Percentiles rank a stretch among this genome's conserved stretches.
Evolutionary conservation across 2,888 invertebrate genomes (phyloP).

Genomic region (Doris montereyensis): DNA sequence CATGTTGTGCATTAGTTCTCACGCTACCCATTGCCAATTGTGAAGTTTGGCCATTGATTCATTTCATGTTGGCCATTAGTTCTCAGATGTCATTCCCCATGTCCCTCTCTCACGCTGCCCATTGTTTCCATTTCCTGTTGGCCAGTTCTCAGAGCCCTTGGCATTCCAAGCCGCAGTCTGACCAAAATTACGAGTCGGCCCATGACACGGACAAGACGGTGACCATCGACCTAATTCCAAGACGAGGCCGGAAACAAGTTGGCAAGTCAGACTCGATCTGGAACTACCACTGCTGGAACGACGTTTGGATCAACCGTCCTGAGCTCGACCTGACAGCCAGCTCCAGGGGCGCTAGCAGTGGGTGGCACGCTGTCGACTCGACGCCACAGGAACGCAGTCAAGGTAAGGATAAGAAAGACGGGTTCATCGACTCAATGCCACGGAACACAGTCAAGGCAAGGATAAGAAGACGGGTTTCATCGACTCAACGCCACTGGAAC

Average conservation of each 20-base stretch:
- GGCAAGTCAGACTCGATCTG: conserved; percentile 21
- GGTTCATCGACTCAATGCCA: no score
- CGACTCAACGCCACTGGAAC: no score
- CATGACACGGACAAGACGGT: conserved; percentile 59
- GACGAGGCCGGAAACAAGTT: not conserved
- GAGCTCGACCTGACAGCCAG: conserved; percentile 28
- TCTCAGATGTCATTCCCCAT: no score
- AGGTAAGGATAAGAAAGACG: conserved; percentile 34
- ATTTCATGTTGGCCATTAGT: no score
- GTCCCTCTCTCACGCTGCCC: no score
- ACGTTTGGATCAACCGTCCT: conserved; percentile 42
- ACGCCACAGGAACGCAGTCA: conserved; percentile 45
- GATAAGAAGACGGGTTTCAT: no score
- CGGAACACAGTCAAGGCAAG: no score
- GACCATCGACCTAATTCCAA: conserved; percentile 10
- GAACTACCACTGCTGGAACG: conserved; percentile 48
- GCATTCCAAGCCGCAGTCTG: conserved; percentile 61
- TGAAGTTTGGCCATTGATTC: no score
- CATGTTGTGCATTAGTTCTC: no score
- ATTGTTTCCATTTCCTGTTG: no score
- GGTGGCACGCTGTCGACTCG: conserved; percentile 45
- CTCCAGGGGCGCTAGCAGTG: conserved; percentile 30
- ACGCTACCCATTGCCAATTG: no score
- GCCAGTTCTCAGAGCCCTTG: conserved; percentile 64
- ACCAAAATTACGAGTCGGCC: conserved; percentile 63